phyloP scores from a whole-genome alignment of 2,113 vertebrate genomes.

The Sinocyclocheilus grahami region DNA sequence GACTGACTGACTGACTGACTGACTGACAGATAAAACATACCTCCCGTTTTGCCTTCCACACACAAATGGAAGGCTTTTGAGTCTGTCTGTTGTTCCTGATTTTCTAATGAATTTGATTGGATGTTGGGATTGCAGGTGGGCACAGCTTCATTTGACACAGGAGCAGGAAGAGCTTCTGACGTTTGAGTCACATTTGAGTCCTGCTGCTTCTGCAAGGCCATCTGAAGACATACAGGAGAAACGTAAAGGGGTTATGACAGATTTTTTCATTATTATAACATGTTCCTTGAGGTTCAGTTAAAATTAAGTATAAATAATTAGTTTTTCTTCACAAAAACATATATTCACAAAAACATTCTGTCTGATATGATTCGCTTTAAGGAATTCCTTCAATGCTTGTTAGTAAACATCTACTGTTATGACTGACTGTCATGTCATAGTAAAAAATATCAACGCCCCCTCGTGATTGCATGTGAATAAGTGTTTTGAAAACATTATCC shows the following conservation, averaged over 20 bases:
- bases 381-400: not conserved
- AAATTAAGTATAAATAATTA: constrained; percentile 62
- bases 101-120: constrained; percentile 15
- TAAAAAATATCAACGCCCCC: not conserved
- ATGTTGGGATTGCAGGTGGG: constrained; percentile 59
- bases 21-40: no score
- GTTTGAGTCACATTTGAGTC: constrained; percentile 73
- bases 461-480: not conserved
- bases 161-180: constrained; percentile 55
- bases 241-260: constrained; percentile 59
- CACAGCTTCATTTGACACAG: constrained; percentile 72
- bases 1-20: no score
- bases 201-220: constrained; percentile 89
- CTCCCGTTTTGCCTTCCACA: constrained; percentile 37
- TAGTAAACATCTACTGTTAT: no score
- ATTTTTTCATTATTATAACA: not conserved
- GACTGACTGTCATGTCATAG: not conserved
- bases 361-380: constrained; percentile 79
- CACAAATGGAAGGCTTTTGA: constrained; percentile 25
- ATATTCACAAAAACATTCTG: not conserved
- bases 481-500: not conserved
- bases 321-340: not conserved
- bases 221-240: constrained; percentile 68
- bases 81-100: not conserved
- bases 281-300: not conserved